Evolutionary conservation across 2,888 invertebrate genomes (phyloP).

Genomic region (Nephrotoma flavescens): DNA sequence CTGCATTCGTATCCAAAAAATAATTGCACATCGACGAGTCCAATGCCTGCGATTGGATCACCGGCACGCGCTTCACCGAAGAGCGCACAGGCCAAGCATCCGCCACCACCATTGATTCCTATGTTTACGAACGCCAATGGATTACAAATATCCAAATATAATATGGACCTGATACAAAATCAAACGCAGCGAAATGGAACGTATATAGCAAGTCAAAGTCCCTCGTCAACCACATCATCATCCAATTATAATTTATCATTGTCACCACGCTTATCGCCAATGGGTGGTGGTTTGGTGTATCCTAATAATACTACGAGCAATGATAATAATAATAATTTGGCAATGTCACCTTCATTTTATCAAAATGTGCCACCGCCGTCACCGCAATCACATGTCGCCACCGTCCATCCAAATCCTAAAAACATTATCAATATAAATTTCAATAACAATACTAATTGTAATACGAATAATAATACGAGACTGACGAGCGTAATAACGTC

Average conservation of each 20-base stretch:
- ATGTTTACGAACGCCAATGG: neutral
- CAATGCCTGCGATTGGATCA: constrained; percentile 9
- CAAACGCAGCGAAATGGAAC: neutral
- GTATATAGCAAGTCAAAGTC: neutral
- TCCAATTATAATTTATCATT: neutral
- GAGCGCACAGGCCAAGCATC: constrained; percentile 1
- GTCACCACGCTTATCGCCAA: neutral
- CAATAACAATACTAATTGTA: neutral
- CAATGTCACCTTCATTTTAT: neutral
- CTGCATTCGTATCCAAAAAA: constrained; percentile 1
- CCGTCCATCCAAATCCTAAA: neutral
- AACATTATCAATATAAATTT: neutral
- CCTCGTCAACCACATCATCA: neutral
- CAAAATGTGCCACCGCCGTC: neutral
- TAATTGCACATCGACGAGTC: neutral
- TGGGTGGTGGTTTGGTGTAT: neutral
- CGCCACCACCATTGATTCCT: neutral
- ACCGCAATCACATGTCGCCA: neutral
- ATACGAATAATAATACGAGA: constrained; percentile 6
- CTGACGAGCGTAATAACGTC: constrained; percentile 12
- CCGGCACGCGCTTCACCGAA: constrained; percentile 10
- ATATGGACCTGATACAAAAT: neutral
- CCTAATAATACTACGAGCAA: neutral
- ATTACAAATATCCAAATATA: neutral
- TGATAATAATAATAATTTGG: neutral